A percentile compares a stretch with the other conserved stretches of the same genome.
These are phyloP conservation scores for Suillia variegata DNA, from an alignment of 2,888 invertebrate species.

Conservation along the genomic window DNA sequence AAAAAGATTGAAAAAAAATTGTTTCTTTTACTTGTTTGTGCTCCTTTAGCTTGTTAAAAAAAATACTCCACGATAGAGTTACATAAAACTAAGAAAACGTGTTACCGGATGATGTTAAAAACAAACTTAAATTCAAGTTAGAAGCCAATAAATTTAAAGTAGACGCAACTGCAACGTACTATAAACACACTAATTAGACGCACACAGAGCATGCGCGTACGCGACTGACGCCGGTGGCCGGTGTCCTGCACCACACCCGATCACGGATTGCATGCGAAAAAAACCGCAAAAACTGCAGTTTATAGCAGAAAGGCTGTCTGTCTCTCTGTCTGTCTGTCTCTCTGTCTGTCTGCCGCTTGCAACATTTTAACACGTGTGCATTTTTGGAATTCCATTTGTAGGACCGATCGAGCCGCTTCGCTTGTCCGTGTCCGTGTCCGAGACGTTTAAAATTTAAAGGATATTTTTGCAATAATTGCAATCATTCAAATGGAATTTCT, in stretches of 20 bases:
- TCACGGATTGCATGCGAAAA: constrained; percentile 1
- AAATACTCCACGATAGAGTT: too few relatives aligned
- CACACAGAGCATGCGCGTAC: not conserved
- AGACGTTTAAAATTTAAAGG: not conserved
- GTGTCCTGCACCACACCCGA: not conserved
- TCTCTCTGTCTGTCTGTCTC: too few relatives aligned
- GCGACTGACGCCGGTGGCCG: not conserved
- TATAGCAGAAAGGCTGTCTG: not conserved
- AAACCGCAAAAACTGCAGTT: constrained; percentile 5
- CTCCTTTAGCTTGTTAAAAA: too few relatives aligned
- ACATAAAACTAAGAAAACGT: constrained; percentile 23
- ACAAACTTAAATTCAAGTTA: constrained; percentile 26
- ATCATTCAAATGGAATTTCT: constrained; percentile 50
- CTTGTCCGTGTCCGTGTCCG: too few relatives aligned
- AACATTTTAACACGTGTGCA: constrained; percentile 19
- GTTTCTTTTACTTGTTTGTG: too few relatives aligned
- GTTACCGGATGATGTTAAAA: constrained; percentile 41
- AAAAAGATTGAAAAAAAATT: too few relatives aligned
- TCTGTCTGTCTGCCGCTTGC: too few relatives aligned
- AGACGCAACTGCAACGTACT: constrained; percentile 34
- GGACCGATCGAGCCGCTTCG: too few relatives aligned
- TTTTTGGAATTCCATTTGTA: constrained; percentile 19
- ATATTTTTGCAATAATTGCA: constrained; percentile 43
- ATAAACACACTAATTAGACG: constrained; percentile 41
- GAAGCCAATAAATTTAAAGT: constrained; percentile 36